phyloP scores from a whole-genome alignment of 1,140 invertebrate genomes.

The Nebria ingens region DNA sequence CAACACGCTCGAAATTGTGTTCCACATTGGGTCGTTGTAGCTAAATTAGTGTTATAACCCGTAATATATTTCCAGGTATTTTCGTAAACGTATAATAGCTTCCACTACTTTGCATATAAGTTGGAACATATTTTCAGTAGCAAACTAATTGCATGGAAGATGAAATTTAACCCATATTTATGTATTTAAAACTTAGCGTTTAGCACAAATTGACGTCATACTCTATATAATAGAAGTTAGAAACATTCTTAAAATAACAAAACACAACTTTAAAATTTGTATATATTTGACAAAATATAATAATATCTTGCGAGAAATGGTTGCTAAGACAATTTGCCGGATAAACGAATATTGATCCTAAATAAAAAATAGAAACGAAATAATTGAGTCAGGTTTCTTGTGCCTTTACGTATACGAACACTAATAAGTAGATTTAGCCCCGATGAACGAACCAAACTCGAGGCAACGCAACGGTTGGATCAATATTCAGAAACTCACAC shows the following conservation, averaged over 20 bases:
- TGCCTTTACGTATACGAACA: not conserved
- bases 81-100: not conserved
- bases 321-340: too few relatives aligned
- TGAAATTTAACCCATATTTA: not conserved
- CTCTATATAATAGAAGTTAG: too few relatives aligned
- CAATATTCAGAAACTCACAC: not conserved
- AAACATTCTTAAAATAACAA: too few relatives aligned
- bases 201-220: too few relatives aligned
- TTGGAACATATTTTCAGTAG: not conserved
- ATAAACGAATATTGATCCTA: too few relatives aligned
- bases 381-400: too few relatives aligned
- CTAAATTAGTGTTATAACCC: not conserved
- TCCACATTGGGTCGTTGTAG: not conserved
- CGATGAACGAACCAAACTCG: not conserved
- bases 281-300: too few relatives aligned
- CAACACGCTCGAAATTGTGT: not conserved
- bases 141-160: not conserved
- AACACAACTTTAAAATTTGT: too few relatives aligned
- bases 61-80: not conserved
- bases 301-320: too few relatives aligned
- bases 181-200: too few relatives aligned
- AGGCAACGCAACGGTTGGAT: not conserved
- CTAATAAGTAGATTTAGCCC: not conserved
- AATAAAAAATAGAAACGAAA: too few relatives aligned
- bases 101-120: not conserved